Evolutionary conservation across 2,888 invertebrate species (phyloP).

Genomic region (Chamaedrilus cognettii): DNA sequence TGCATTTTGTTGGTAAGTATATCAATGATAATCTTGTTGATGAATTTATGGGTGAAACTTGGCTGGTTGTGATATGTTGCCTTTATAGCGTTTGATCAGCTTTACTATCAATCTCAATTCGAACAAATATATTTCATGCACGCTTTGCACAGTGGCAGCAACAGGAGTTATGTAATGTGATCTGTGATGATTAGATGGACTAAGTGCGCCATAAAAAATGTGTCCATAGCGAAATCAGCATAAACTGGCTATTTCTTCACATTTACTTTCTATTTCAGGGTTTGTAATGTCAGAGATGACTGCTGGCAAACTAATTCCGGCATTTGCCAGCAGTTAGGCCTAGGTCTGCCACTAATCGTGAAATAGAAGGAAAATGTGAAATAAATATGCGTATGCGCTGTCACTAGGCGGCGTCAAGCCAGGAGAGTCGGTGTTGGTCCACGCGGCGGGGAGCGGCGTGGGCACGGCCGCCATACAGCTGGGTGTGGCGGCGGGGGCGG

Average conservation of each 20-base stretch:
- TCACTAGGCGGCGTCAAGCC: slow-evolving; percentile 50
- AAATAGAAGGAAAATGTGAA: too few relatives aligned
- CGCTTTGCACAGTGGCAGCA: too few relatives aligned
- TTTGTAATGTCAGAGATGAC: too few relatives aligned
- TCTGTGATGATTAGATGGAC: too few relatives aligned
- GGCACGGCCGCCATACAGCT: slow-evolving; percentile 59
- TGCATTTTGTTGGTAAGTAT: slow-evolving; percentile 50
- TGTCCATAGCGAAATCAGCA: too few relatives aligned
- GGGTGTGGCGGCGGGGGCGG: slow-evolving; percentile 45
- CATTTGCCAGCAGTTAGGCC: neutral
- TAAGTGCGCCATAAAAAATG: too few relatives aligned
- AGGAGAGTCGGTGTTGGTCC: slow-evolving; percentile 57
- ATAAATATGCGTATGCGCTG: too few relatives aligned
- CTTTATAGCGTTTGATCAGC: too few relatives aligned
- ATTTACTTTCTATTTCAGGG: too few relatives aligned
- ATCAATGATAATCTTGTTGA: neutral
- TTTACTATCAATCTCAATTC: too few relatives aligned
- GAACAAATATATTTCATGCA: neutral
- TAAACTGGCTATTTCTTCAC: too few relatives aligned
- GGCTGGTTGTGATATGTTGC: neutral
- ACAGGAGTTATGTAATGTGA: too few relatives aligned
- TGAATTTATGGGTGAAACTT: neutral
- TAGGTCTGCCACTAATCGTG: neutral
- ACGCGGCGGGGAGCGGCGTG: slow-evolving; percentile 60
- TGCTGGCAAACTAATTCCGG: neutral